A percentile compares a stretch with the other conserved stretches of the same genome.
Conservation (phyloP, 2,797 vertebrate genomes). For the Euthynnus affinis region DNA sequence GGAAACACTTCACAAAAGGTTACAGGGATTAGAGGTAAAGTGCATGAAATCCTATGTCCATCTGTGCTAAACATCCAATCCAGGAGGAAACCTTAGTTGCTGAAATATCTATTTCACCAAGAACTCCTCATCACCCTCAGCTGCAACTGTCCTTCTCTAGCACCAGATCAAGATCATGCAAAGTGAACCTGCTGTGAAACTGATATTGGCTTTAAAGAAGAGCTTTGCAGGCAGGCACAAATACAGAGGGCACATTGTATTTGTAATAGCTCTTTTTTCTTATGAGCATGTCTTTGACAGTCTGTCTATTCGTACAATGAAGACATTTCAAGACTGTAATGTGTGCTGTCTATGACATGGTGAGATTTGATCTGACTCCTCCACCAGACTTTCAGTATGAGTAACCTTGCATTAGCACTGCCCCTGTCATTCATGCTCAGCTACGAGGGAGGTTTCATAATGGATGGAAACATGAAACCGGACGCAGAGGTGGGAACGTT, state of each 20-base stretch:
- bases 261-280: slow-evolving; percentile 53
- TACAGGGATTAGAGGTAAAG: slow-evolving; percentile 46
- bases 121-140: slow-evolving; percentile 31
- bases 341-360: slow-evolving; percentile 61
- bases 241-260: slow-evolving; percentile 69
- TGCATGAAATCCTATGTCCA: slow-evolving; percentile 44
- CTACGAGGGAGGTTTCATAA: slow-evolving; percentile 64
- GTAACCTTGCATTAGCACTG: slow-evolving; percentile 66
- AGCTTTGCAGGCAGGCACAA: slow-evolving; percentile 22
- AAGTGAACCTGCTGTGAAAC: slow-evolving; percentile 60
- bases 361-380: slow-evolving; percentile 70
- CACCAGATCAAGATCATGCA: slow-evolving; percentile 38
- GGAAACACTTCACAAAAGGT: slow-evolving; percentile 60
- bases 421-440: slow-evolving; percentile 70
- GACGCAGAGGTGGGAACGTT: slow-evolving; percentile 80
- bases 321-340: slow-evolving; percentile 67
- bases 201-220: slow-evolving; percentile 52
- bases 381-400: slow-evolving; percentile 55
- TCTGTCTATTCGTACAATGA: slow-evolving; percentile 64
- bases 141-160: slow-evolving; percentile 38
- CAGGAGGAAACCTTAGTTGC: slow-evolving; percentile 17
- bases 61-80: slow-evolving; percentile 26
- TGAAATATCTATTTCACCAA: slow-evolving; percentile 37
- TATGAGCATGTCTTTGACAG: slow-evolving; percentile 74
- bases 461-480: slow-evolving; percentile 78